A percentile compares a stretch with the other conserved stretches of the same genome.
phyloP scores from a whole-genome alignment of 2,888 invertebrate genomes.

The Caenorhabditis imperialis region DNA sequence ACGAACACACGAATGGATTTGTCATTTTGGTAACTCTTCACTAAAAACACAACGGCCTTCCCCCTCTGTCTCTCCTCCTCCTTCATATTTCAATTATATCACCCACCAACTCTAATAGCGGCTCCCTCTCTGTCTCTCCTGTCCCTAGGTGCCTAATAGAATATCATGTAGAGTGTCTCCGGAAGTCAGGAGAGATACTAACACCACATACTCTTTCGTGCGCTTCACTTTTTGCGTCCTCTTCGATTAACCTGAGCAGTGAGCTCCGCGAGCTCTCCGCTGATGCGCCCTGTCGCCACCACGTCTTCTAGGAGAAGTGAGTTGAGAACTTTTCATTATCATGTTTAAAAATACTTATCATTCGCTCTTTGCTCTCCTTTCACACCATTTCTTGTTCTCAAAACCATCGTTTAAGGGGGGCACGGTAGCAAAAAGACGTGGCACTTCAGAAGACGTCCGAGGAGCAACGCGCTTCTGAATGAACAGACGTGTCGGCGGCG shows the following conservation, averaged over 20 bases:
- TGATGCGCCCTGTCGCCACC: conserved; percentile 24
- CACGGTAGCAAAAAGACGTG: conserved; percentile 1
- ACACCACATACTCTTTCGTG: conserved; percentile 22
- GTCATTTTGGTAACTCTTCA: too few relatives aligned
- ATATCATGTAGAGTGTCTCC: too few relatives aligned
- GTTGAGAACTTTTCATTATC: too few relatives aligned
- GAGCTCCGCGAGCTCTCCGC: too few relatives aligned
- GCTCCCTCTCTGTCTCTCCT: not conserved
- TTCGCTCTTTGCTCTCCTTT: too few relatives aligned
- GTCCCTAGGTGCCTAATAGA: conserved; percentile 23
- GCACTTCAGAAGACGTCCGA: not conserved
- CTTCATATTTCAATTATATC: conserved; percentile 34
- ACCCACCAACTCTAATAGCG: conserved; percentile 25
- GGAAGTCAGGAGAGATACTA: conserved; percentile 42
- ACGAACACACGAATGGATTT: too few relatives aligned
- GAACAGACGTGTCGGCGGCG: conserved; percentile 47
- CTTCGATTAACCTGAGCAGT: too few relatives aligned
- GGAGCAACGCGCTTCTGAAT: conserved; percentile 34
- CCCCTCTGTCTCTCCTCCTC: too few relatives aligned
- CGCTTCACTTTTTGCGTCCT: not conserved
- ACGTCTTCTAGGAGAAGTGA: conserved; percentile 36
- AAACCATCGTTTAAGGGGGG: too few relatives aligned
- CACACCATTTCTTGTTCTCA: too few relatives aligned
- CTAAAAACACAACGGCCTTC: not conserved
- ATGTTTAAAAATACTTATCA: too few relatives aligned